Percentiles rank a stretch among this genome's conserved stretches.
phyloP scores from a whole-genome alignment of 1,140 invertebrate species.

The Cataglyphis hispanica region DNA sequence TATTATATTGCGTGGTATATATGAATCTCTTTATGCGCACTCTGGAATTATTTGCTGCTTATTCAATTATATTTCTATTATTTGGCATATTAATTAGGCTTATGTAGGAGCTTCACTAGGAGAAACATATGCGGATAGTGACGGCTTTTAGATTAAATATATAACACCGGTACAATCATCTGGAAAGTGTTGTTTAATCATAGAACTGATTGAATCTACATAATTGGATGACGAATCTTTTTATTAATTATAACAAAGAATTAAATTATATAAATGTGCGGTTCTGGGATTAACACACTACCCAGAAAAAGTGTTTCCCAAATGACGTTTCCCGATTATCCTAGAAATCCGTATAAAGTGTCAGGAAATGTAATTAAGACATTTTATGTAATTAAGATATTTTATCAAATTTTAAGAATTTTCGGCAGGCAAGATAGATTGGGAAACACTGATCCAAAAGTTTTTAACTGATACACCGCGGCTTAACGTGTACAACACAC shows the following conservation, averaged over 20 bases:
- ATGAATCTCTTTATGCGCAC: conserved; percentile 11
- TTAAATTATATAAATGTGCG: conserved; percentile 27
- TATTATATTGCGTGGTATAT: conserved; percentile 24
- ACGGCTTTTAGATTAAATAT: conserved; percentile 46
- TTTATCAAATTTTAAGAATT: not conserved
- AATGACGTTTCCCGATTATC: not conserved
- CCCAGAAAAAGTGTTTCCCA: conserved; percentile 33
- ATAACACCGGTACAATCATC: not conserved
- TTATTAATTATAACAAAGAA: conserved; percentile 5
- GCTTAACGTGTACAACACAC: conserved; percentile 30
- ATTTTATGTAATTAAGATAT: not conserved
- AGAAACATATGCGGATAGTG: conserved; percentile 23
- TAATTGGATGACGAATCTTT: not conserved
- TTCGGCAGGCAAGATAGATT: not conserved
- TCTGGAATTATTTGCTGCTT: conserved; percentile 40
- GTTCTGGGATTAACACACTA: not conserved
- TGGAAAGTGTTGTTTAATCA: conserved; percentile 3
- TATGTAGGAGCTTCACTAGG: conserved; percentile 18
- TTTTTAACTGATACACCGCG: conserved; percentile 47
- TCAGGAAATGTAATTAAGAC: not conserved
- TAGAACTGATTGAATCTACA: not conserved
- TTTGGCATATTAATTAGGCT: conserved; percentile 26
- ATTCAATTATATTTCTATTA: not conserved
- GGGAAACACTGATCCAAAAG: conserved; percentile 22
- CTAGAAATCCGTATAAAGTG: not conserved